phyloP scores from a whole-genome alignment of 2,113 vertebrate species.

The Galeopterus variegatus region DNA sequence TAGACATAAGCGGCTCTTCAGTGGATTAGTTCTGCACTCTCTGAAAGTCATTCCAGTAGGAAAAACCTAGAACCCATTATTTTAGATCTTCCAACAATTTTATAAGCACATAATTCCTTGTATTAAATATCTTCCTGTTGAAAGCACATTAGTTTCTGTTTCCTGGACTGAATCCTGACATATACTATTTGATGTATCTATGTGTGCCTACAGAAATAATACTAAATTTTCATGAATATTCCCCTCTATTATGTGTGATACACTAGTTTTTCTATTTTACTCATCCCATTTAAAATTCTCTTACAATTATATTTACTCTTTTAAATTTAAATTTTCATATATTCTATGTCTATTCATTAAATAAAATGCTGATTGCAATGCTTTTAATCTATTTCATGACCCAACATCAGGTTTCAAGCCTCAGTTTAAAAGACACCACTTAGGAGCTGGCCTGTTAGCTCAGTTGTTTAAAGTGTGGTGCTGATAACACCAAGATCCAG shows the following conservation, averaged over 20 bases:
- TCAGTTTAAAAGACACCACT: not conserved
- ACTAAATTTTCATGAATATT: conserved; percentile 45
- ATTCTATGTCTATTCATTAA: conserved; percentile 1
- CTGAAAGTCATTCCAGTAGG: not conserved
- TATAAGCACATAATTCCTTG: not conserved
- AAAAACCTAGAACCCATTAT: not conserved
- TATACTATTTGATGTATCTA: not conserved
- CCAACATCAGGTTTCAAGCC: not conserved
- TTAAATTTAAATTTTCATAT: conserved; percentile 2
- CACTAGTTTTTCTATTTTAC: conserved; percentile 34
- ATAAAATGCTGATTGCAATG: not conserved
- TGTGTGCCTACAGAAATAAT: not conserved
- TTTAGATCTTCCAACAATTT: not conserved
- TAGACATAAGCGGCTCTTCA: not conserved
- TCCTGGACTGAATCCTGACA: conserved; percentile 17
- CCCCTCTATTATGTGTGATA: not conserved
- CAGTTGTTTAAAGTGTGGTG: no score
- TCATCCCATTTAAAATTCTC: conserved; percentile 9
- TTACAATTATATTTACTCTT: conserved; percentile 13
- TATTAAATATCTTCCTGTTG: conserved; percentile 15
- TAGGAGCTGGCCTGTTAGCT: not conserved
- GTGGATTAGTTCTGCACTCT: not conserved
- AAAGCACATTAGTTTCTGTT: conserved; percentile 35
- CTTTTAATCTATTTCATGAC: not conserved
- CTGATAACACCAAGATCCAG: no score